phyloP scores from a whole-genome alignment of 2,888 invertebrate species.

The Chrysomela aeneicollis region DNA sequence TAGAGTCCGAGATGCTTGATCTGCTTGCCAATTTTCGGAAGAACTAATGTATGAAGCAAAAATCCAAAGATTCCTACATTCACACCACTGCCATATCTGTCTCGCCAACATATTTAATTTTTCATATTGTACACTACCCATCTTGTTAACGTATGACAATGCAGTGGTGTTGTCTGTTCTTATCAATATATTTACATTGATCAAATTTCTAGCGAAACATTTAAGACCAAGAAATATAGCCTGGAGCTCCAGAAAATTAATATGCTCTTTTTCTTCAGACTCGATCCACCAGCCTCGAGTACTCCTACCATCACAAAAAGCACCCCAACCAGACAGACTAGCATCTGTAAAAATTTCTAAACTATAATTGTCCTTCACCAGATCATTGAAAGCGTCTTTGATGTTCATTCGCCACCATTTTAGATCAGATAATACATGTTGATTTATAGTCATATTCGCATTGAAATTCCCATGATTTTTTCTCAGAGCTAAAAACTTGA shows the following conservation, averaged over 20 bases:
- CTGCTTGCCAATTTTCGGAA: conserved; percentile 39
- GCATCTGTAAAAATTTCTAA: conserved; percentile 42
- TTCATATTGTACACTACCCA: conserved; percentile 39
- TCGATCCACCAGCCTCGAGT: conserved; percentile 38
- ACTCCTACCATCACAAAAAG: conserved; percentile 31
- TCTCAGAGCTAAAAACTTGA: background rate
- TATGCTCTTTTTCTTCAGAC: conserved; percentile 35
- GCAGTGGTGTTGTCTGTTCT: conserved; percentile 42
- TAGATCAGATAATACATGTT: conserved; percentile 27
- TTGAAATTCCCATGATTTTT: conserved; percentile 8
- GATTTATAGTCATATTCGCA: conserved; percentile 17
- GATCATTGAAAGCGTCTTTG: conserved; percentile 10
- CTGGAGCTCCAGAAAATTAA: conserved; percentile 43
- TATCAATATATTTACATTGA: conserved; percentile 33
- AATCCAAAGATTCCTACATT: conserved; percentile 39
- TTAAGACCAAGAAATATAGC: conserved; percentile 41
- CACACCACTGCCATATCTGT: conserved; percentile 45
- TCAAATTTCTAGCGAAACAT: conserved; percentile 36
- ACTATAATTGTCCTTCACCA: conserved; percentile 21
- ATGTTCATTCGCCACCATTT: conserved; percentile 40
- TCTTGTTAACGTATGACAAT: conserved; percentile 40
- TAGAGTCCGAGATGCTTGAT: conserved; percentile 39
- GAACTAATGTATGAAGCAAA: conserved; percentile 42
- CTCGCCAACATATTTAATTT: conserved; percentile 38
- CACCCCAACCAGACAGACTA: conserved; percentile 42